phyloP scores from a whole-genome alignment of 2,113 vertebrate genomes.

The Meles meles region DNA sequence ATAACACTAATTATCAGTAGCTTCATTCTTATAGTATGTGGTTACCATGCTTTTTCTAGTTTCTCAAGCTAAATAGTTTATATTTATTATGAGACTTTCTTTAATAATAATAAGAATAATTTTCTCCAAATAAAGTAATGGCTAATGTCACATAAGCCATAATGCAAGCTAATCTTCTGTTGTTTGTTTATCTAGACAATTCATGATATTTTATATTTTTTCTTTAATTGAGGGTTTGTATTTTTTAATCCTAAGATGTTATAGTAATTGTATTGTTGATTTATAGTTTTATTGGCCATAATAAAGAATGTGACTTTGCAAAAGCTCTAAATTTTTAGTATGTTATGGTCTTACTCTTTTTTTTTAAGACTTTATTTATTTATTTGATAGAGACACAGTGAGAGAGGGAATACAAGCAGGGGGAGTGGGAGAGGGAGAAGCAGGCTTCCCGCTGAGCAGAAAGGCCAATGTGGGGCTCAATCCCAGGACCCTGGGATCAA shows the following conservation, averaged over 20 bases:
- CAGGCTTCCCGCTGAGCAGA: no score
- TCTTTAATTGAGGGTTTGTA: neutral
- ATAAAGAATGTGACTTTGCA: constrained; percentile 25
- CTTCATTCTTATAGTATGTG: neutral
- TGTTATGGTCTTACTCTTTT: neutral
- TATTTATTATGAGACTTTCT: neutral
- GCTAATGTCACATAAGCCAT: neutral
- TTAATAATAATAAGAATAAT: neutral
- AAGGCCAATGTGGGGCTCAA: no score
- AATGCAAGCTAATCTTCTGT: neutral
- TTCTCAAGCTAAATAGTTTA: neutral
- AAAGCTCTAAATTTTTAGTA: constrained; percentile 30
- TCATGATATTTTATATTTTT: neutral
- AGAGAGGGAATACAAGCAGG: no score
- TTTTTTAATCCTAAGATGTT: constrained; percentile 45
- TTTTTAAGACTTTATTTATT: no score
- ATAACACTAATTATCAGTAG: neutral
- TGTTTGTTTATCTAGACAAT: neutral
- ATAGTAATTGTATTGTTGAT: neutral
- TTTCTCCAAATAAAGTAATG: constrained; percentile 20
- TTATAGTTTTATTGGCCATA: constrained; percentile 39
- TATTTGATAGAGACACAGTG: no score
- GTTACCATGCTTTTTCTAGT: neutral
- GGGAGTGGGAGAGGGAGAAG: no score
- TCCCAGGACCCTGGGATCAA: no score